phyloP scores from a whole-genome alignment of 2,113 vertebrate genomes.

The Mustelus asterias region DNA sequence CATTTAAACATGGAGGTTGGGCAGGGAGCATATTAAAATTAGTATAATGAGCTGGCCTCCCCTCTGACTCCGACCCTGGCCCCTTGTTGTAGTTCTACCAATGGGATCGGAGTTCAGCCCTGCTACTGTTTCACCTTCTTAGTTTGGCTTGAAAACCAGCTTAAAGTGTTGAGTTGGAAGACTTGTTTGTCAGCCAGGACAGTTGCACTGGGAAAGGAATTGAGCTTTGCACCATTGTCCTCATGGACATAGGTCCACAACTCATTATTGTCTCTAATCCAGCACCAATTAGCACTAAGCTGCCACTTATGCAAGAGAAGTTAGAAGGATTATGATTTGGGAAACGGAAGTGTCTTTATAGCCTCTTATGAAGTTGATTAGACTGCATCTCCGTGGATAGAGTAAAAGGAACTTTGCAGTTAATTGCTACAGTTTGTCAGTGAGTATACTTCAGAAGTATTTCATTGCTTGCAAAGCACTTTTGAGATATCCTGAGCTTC shows the following conservation, averaged over 20 bases:
- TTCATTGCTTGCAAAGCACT: neutral
- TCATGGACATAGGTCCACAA: neutral
- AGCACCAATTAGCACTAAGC: neutral
- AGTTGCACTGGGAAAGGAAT: neutral
- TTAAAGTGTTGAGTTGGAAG: neutral
- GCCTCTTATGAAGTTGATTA: neutral
- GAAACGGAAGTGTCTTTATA: neutral
- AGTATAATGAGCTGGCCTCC: neutral
- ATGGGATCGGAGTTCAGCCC: neutral
- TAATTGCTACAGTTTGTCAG: neutral
- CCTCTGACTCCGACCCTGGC: neutral
- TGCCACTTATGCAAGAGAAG: neutral
- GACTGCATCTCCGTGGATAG: neutral
- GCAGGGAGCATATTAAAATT: neutral
- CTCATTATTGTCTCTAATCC: neutral
- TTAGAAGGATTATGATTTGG: neutral
- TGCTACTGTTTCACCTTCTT: neutral
- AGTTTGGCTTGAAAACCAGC: neutral
- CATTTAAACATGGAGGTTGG: neutral
- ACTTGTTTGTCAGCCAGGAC: neutral
- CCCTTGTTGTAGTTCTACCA: neutral
- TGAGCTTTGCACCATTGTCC: neutral
- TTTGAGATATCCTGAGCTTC: neutral
- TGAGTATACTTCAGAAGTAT: neutral
- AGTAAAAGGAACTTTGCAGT: neutral